Conservation (phyloP, 2,113 vertebrate genomes). For the Vimba vimba region DNA sequence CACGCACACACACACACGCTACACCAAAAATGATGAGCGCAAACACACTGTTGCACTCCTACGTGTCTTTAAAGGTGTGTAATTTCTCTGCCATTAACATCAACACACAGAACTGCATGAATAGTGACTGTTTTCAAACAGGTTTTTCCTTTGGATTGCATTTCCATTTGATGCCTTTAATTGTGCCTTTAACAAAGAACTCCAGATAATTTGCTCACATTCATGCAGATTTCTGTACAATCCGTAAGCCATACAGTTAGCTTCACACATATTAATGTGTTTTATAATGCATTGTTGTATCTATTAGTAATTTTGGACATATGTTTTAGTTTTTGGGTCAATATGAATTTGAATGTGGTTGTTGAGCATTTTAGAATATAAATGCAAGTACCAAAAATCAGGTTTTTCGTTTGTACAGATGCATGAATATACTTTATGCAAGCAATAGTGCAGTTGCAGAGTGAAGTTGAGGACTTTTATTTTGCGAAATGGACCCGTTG, state of each 20-base stretch:
- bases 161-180: not conserved
- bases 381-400: not conserved
- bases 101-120: not conserved
- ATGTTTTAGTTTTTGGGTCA: not conserved
- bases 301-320: not conserved
- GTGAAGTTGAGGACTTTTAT: not conserved
- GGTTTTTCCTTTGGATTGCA: not conserved
- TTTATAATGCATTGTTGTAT: slow-evolving; percentile 10
- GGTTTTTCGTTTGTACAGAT: not conserved
- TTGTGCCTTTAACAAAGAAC: not conserved
- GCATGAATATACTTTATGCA: not conserved
- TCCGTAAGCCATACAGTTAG: slow-evolving; percentile 1
- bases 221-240: not conserved
- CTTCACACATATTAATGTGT: not conserved
- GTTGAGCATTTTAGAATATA: not conserved
- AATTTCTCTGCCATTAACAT: not conserved
- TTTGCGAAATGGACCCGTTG: not conserved
- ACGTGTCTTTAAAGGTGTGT: not conserved
- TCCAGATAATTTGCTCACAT: not conserved
- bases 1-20: not conserved
- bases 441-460: not conserved
- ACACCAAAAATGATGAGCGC: not conserved
- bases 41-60: not conserved
- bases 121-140: not conserved
- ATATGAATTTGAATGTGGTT: slow-evolving; percentile 2